phyloP scores from a whole-genome alignment of 1,140 invertebrate species.

The Zelostemma sp. region DNA sequence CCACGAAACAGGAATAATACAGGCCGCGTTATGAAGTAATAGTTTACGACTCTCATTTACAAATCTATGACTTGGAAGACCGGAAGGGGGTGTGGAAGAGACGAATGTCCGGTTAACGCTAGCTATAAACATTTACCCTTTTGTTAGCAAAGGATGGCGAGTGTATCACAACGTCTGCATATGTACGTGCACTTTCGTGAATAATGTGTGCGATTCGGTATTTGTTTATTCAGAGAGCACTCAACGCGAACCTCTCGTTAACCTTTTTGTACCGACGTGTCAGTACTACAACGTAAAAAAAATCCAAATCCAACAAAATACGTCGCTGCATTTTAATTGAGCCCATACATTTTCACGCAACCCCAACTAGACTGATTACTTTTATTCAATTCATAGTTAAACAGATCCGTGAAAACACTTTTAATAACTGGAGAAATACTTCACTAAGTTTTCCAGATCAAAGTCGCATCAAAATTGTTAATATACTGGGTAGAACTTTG shows the following conservation, averaged over 20 bases:
- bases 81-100: slow-evolving; percentile 32
- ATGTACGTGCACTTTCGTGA: slow-evolving; percentile 24
- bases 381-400: background rate
- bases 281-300: no score
- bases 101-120: slow-evolving; percentile 35
- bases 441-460: no score
- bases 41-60: slow-evolving; percentile 39
- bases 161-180: slow-evolving; percentile 29
- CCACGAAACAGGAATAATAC: slow-evolving; percentile 24
- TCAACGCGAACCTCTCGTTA: slow-evolving; percentile 50
- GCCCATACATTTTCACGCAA: no score
- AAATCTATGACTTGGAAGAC: slow-evolving; percentile 26
- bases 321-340: no score
- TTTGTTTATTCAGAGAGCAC: slow-evolving; percentile 68
- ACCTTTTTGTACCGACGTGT: slow-evolving; percentile 26
- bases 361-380: no score
- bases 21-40: slow-evolving; percentile 27
- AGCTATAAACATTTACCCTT: slow-evolving; percentile 34
- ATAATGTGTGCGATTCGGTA: slow-evolving; percentile 53
- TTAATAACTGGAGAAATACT: no score
- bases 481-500: no score
- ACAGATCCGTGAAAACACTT: no score
- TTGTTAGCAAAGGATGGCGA: slow-evolving; percentile 26
- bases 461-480: no score
- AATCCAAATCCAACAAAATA: background rate